These are phyloP conservation scores for Vimba vimba DNA, from an alignment of 2,113 vertebrate species.

Conservation along the genomic window DNA sequence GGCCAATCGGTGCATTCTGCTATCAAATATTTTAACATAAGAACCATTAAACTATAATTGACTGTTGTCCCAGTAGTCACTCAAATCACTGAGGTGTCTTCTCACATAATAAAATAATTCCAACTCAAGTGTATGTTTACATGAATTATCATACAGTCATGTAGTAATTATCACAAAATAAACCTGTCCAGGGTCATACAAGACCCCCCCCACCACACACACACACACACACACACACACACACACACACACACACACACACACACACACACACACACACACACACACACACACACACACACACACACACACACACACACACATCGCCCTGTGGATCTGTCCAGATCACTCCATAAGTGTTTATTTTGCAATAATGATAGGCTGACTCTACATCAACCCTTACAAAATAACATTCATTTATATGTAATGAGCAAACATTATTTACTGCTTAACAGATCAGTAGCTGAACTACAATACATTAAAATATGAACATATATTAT, in stretches of 20 bases:
- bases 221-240: no score
- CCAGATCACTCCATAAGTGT: conserved; percentile 3
- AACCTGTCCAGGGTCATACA: neutral
- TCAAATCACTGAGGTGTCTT: neutral
- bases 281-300: no score
- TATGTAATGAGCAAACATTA: conserved; percentile 31
- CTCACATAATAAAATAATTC: conserved; percentile 22
- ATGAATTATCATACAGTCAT: neutral
- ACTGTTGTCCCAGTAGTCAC: neutral
- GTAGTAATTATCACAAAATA: neutral
- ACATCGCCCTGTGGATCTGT: neutral
- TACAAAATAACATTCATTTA: conserved; percentile 21
- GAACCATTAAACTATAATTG: neutral
- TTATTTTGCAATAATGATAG: neutral
- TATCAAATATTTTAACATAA: neutral
- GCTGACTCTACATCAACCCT: conserved; percentile 19
- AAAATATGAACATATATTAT: neutral
- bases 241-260: no score
- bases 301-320: no score
- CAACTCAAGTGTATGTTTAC: neutral
- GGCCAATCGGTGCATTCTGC: neutral
- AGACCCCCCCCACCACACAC: neutral
- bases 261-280: no score
- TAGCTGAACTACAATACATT: neutral
- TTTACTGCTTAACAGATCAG: neutral